Base-by-base conservation (phyloP, 2,888 invertebrate species). In the Drepana falcataria region DNA sequence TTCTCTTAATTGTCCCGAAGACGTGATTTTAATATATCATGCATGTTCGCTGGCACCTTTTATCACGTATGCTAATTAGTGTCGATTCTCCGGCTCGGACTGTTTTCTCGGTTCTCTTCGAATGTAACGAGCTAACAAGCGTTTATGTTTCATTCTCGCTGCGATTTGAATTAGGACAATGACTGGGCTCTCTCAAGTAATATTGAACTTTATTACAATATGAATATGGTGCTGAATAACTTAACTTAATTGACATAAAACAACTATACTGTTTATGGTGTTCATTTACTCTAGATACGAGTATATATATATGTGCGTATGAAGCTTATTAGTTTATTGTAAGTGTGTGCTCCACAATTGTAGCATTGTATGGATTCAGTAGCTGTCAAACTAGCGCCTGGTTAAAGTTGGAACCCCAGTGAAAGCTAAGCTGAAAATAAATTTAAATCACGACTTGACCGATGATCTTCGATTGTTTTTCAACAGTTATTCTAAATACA, bases 11-110 rank as follows among this genome's bases (percentile, higher is more conserved):
- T 88, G 88, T 87, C 83, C 79, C 80, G 78, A 67, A 77, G 82
- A 88, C 89, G 89, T 89, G 89, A 85, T 88, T 88, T 88, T 88
- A 87, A 89, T 89, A 87, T 84, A 88, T 87, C 86, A 87, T 85
- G 87, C 85, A 78, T 81, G 83, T 85, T 81, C 82, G 72, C 75
- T 81, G 78, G 77, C 61, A 75, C 79, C 82, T 79, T 87, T 88
- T 81, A 87, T 85, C 75, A 76, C 62, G 71, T 85, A 88, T 86
- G 88, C 81, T 82, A 89, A 90, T 88, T 73, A 73, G 75, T 68
- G 64, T 68, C 69, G 76, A 77, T 78, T 74, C 70, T 68, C 62
- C 58, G 58, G 48, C 49, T 60, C 21, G 21, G 59, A 62, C 60
- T 60, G 54, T 59, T 65, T 64, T 58, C 63, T 63, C 58, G 54